Conservation (phyloP, 2,888 invertebrate species). For the Brachylomia viminalis region DNA sequence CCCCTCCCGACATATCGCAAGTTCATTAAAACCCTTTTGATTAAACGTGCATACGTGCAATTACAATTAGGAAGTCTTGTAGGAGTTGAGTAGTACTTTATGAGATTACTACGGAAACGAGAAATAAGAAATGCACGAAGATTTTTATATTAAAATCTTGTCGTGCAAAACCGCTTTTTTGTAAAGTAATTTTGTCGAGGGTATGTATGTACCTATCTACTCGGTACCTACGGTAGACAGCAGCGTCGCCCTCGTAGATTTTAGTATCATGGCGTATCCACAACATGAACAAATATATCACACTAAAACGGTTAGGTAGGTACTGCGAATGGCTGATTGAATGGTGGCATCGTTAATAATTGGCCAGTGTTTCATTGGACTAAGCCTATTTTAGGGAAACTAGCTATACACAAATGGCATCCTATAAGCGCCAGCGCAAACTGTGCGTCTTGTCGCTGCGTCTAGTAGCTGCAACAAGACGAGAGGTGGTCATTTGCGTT, state of each 20-base stretch:
- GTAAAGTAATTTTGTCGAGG: background rate
- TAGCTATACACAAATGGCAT: background rate
- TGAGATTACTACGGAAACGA: conserved; percentile 37
- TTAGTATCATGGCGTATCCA: background rate
- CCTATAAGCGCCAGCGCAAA: background rate
- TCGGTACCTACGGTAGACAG: too few species aligned
- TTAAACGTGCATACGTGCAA: conserved; percentile 80
- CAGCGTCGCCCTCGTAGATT: too few species aligned
- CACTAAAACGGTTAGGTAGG: too few species aligned
- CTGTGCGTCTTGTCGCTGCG: background rate
- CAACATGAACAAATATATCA: background rate
- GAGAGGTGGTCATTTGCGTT: background rate
- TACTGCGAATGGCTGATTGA: background rate
- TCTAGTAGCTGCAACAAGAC: background rate
- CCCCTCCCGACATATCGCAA: conserved; percentile 74
- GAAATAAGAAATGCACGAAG: conserved; percentile 3
- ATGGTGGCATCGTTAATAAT: background rate
- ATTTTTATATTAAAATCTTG: background rate
- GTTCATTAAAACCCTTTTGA: conserved; percentile 84
- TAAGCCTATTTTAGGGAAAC: background rate
- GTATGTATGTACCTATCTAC: background rate
- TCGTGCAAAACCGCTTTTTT: background rate
- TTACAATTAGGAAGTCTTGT: conserved; percentile 75
- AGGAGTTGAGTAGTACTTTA: conserved; percentile 25
- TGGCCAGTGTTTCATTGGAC: background rate